Evolutionary conservation across 2,888 invertebrate species (phyloP), one percentile per base, ranked within the genome.

Genomic region (Melanargia galathea): DNA sequence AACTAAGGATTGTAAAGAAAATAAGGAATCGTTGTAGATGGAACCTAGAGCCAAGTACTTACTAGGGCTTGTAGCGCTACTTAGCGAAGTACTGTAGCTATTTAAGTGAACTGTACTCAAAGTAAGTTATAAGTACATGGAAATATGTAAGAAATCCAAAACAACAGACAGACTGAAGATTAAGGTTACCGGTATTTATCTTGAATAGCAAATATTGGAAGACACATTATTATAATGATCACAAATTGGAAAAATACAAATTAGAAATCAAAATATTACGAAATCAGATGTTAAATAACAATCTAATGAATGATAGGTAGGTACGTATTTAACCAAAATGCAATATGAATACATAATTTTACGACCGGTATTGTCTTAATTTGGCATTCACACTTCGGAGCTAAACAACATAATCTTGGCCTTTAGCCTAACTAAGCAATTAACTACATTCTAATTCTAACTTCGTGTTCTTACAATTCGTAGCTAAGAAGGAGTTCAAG

Each of bases 401-500:
- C n/a, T 24, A 22, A 38, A 33, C 18, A 51, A 54, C 55, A 55
- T 55, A 55, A 55, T 55, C 26, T 55, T 40, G 55, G 55, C 43
- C 55, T 55, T 18, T 43, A 43, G 55, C 55, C 43, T 43, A 26
- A 52, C 10, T 40, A 24, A 26, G 40, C 40, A 16, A 55, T 55
- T 43, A 55, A 2, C 54, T 38, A 54, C 54, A 40, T 26, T 55
- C 40, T 55, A 43, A 55, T 43, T 55, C n/a, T 24, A 16, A 54
- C 26, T 55, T 55, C 5, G 16, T 43, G 55, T 26, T 43, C 55
- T 26, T 11, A 26, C 16, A n/a, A n/a, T n/a, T n/a, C n/a, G n/a
- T n/a, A n/a, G n/a, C 11, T 43, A 43, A 22, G 26, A 55, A 40
- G 24, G 55, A 26, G 55, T 55, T 55, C 40, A 73, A 71, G 73